Evolutionary conservation across 2,888 invertebrate genomes (phyloP), one percentile per base, ranked within the genome.

Genomic region (Caenorhabditis panamensis): DNA sequence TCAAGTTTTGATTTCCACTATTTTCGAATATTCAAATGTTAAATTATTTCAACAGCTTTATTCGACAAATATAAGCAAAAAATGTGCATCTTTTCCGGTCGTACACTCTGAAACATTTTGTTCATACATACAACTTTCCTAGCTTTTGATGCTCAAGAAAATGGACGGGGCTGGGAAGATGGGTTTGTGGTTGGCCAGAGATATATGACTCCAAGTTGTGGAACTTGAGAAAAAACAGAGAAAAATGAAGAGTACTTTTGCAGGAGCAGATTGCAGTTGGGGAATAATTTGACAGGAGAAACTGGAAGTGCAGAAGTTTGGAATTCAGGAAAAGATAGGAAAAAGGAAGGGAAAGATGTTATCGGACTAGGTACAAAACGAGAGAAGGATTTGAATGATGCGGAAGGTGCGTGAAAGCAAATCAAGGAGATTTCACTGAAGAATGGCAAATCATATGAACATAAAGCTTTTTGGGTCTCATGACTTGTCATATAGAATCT

Each of bases 71-170:
- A 63, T 11, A 63, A 53, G 41, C 53, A 31, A 28, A 4, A n/a
- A 51, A 61, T 44, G 56, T 37, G 63, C 63, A 72, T 63, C 63
- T 63, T 56, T 18, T 71, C 54, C 62, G 44, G 18, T 54, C 61
- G 13, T 41, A 71, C 44, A 63, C 26, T 58, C 47, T 62, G 54
- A 41, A 44, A 63, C 44, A 47, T 72, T 63, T 31, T 72, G 56
- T 63, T 63, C 63, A 72, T 72, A 72, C 49, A 47, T 56, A 44
- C 72, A 63, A 9, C 56, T 18, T 63, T 72, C 56, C 63, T 63
- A 63, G 61, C 54, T 31, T 54, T 44, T 72, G 72, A 63, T 63
- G 72, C 62, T n/a, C 8, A 9, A 9, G 13, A 31, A 16, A 49
- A 44, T n/a, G n/a, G n/a, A n/a, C 24, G 22, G 24, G 31, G 16